Conservation (phyloP, 2,888 invertebrate genomes). For the Phasia obesa region DNA sequence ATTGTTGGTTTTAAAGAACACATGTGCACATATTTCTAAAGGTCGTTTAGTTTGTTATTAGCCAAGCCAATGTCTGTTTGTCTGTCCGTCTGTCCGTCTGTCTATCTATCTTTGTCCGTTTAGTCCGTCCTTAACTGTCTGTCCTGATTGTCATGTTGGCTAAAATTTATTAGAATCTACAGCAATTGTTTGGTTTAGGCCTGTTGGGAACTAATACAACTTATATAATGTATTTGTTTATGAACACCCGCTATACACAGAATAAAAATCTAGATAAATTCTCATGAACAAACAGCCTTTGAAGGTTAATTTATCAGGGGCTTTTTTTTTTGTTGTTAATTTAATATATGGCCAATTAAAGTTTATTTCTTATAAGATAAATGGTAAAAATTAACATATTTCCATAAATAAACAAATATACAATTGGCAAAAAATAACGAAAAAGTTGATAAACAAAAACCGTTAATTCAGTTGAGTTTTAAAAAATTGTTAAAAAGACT, state of each 20-base stretch:
- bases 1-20: constrained; percentile 46
- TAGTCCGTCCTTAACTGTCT: constrained; percentile 22
- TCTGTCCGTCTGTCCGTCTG: neutral
- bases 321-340: constrained; percentile 10
- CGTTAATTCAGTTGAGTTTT: neutral
- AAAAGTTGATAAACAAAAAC: neutral
- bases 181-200: constrained; percentile 64
- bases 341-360: constrained; percentile 54
- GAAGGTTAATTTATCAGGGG: constrained; percentile 60
- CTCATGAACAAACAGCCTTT: constrained; percentile 55
- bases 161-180: constrained; percentile 65
- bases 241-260: constrained; percentile 55
- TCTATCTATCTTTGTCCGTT: constrained; percentile 4
- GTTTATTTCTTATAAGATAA: constrained; percentile 53
- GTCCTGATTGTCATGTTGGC: constrained; percentile 58
- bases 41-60: constrained; percentile 71
- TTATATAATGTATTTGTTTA: constrained; percentile 1
- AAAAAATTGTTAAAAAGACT: too few relatives aligned
- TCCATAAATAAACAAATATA: constrained; percentile 2
- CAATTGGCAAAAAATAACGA: neutral
- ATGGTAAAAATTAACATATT: constrained; percentile 49
- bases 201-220: constrained; percentile 40
- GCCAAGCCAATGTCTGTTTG: constrained; percentile 29
- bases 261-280: constrained; percentile 54
- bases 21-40: constrained; percentile 71